Base-by-base conservation (phyloP, 2,113 vertebrate species). In the Notothenia coriiceps region DNA sequence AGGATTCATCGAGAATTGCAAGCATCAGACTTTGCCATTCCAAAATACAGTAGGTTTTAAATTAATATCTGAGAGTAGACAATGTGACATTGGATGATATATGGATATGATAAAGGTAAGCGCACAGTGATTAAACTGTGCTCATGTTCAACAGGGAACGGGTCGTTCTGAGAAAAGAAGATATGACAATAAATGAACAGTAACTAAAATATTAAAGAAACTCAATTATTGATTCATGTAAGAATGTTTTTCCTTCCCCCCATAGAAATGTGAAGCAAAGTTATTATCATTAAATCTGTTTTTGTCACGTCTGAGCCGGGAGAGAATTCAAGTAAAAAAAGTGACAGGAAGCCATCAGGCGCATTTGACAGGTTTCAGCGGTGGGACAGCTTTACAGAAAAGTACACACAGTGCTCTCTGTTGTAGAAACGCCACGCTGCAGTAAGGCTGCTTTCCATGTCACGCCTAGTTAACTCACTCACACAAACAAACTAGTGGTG, bases 341-440 rank as follows among this genome's bases (percentile, higher is more conserved):
- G 50, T 0, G 62, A 57, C 64, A 17, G 25, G 17, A 63, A 63
- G 52, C 29, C 49, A 29, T 67, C 65, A 15, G 0, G 11, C 35
- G 67, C 46, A 74, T 74, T 73, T 64, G 73, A 67, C 29, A 50
- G 22, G 13, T 33, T 68, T 80, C 67, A 63, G 77, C 51, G 60
- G 66, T 33, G 51, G 59, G 69, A 62, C 52, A 1, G 40, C 35
- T 65, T 70, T 61, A 44, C 33, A 83, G 29, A 55, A 22, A 69
- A 56, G 46, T 40, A 54, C 2, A 22, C 18, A 18, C n/a, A 43
- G 22, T 65, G 15, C 29, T 20, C 64, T 65, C n/a, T 70, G 22
- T 55, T 49, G 65, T 35, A 35, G 35, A 50, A 63, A 35, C 8
- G 2, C 5, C 3, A 29, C 29, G 29, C 29, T 29, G 29, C 11